phyloP scores from a whole-genome alignment of 2,113 vertebrate genomes.

The Glaucomys volans region DNA sequence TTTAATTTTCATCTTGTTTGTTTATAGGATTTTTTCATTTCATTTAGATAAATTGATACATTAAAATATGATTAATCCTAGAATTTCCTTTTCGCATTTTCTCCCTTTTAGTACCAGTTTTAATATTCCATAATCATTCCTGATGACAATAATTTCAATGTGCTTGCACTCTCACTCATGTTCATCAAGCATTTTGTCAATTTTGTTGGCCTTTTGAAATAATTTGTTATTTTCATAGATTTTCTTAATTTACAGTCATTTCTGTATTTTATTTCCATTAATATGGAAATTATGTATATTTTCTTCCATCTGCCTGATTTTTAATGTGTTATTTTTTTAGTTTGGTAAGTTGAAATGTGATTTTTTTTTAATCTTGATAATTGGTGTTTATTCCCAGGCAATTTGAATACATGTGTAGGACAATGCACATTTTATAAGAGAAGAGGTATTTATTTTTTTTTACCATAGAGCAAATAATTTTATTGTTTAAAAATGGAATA shows the following conservation, averaged over 20 bases:
- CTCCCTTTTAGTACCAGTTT: too few relatives aligned
- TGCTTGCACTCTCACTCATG: too few relatives aligned
- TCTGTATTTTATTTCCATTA: neutral
- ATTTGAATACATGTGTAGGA: too few relatives aligned
- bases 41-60: neutral
- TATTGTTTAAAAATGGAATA: neutral
- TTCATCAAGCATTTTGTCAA: neutral
- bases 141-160: too few relatives aligned
- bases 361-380: too few relatives aligned
- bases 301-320: neutral
- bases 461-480: slow-evolving; percentile 51
- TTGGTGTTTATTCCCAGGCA: too few relatives aligned
- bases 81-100: neutral
- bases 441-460: neutral
- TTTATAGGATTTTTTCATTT: neutral
- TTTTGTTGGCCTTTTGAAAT: neutral
- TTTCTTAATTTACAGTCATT: slow-evolving; percentile 5
- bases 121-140: neutral
- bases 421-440: too few relatives aligned
- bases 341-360: neutral
- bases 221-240: neutral
- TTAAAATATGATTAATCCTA: neutral
- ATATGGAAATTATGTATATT: too few relatives aligned
- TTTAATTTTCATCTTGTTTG: neutral
- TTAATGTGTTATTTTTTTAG: neutral